Percentiles rank a stretch among this genome's conserved stretches.
phyloP scores from a whole-genome alignment of 1,140 invertebrate species.

The Episyrphus balteatus region DNA sequence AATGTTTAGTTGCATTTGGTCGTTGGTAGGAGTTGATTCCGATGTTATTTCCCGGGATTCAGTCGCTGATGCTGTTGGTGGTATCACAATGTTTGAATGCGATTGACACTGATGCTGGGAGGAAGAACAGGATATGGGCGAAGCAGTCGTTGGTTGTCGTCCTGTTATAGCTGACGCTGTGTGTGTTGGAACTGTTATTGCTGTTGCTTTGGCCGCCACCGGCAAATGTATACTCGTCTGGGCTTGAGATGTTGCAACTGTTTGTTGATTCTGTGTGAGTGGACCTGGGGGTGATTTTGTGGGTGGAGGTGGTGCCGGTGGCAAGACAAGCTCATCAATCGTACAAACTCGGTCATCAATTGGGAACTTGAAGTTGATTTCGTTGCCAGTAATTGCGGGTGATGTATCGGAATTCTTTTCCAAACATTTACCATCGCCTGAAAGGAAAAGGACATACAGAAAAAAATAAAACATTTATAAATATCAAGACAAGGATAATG shows the following conservation, averaged over 20 bases:
- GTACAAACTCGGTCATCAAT: constrained; percentile 36
- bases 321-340: constrained; percentile 31
- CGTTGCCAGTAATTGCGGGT: constrained; percentile 25
- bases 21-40: background rate
- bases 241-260: constrained; percentile 1
- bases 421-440: constrained; percentile 34
- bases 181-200: constrained; percentile 10
- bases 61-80: constrained; percentile 19
- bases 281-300: background rate
- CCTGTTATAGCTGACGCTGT: constrained; percentile 12
- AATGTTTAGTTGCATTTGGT: too few species aligned
- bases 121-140: background rate
- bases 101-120: background rate
- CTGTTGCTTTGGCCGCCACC: background rate
- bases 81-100: constrained; percentile 2
- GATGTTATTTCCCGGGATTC: constrained; percentile 19
- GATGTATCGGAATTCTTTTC: constrained; percentile 29
- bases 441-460: background rate
- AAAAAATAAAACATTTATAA: too few species aligned
- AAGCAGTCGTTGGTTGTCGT: constrained; percentile 7
- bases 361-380: constrained; percentile 36
- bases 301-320: constrained; percentile 23
- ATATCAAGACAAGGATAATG: constrained; percentile 23
- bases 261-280: background rate
- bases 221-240: too few species aligned